Evolutionary conservation across 2,113 vertebrate species (phyloP).

Genomic region (Etia nguti): DNA sequence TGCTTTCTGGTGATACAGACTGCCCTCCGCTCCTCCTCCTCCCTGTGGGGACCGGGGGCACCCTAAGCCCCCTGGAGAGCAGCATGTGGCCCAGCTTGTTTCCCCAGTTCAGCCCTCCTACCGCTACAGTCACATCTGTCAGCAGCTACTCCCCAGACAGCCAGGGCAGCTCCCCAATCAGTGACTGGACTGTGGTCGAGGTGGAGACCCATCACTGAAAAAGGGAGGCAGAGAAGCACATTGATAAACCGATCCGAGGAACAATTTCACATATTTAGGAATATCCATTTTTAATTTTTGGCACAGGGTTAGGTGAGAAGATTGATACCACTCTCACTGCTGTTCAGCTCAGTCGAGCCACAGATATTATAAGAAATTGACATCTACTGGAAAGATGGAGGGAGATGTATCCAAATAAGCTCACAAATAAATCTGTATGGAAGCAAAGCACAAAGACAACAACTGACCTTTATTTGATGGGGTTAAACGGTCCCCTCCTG

Average conservation of each 20-base stretch:
- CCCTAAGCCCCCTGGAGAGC: constrained; percentile 78
- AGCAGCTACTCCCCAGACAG: constrained; percentile 85
- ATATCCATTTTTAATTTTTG: not conserved
- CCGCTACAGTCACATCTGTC: constrained; percentile 82
- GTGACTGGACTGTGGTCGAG: constrained; percentile 89
- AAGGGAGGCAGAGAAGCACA: not conserved
- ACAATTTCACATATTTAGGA: not conserved
- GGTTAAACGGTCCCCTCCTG: not conserved
- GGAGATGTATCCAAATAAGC: not conserved
- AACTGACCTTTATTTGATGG: not conserved
- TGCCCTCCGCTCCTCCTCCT: constrained; percentile 66
- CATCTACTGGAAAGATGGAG: not conserved
- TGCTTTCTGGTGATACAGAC: constrained; percentile 70
- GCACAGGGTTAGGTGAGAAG: not conserved
- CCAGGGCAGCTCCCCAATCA: constrained; percentile 69
- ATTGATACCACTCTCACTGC: not conserved
- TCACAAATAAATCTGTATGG: not conserved
- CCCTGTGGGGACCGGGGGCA: constrained; percentile 68
- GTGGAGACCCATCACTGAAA: constrained; percentile 85
- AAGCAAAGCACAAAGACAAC: not conserved
- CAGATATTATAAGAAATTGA: not conserved
- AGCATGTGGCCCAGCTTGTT: constrained; percentile 82
- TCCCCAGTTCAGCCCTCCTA: constrained; percentile 76
- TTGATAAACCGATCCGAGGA: not conserved
- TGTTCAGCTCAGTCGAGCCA: not conserved